Conservation (phyloP, 2,888 invertebrate species). For the Zygaena filipendulae region DNA sequence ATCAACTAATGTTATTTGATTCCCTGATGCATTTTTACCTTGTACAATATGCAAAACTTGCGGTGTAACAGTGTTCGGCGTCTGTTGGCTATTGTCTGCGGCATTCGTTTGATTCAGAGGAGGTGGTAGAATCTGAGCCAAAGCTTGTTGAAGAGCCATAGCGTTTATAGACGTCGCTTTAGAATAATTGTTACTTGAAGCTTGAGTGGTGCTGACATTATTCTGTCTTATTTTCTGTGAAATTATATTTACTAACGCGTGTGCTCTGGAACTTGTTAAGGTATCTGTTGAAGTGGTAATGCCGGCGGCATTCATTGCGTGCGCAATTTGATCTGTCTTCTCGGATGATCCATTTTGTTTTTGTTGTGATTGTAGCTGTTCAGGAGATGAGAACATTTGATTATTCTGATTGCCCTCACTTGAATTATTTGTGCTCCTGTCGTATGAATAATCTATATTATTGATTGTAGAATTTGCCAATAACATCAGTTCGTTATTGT, state of each 20-base stretch:
- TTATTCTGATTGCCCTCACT: constrained; percentile 19
- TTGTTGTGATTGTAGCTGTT: constrained; percentile 16
- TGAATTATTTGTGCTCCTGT: constrained; percentile 14
- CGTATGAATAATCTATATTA: constrained; percentile 25
- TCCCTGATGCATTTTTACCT: constrained; percentile 47
- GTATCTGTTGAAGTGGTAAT: constrained; percentile 37
- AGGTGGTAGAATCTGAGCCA: constrained; percentile 57
- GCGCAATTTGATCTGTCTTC: constrained; percentile 52
- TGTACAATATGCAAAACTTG: constrained; percentile 62
- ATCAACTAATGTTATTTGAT: constrained; percentile 50
- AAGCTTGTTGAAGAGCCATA: constrained; percentile 54
- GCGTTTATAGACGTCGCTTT: constrained; percentile 49
- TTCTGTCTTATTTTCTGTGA: constrained; percentile 58
- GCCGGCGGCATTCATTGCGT: constrained; percentile 58
- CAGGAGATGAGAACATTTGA: constrained; percentile 19
- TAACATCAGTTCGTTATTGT: constrained; percentile 22
- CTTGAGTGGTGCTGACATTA: constrained; percentile 22
- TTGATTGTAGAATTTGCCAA: constrained; percentile 21
- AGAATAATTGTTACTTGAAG: constrained; percentile 31
- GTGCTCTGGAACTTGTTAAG: constrained; percentile 27
- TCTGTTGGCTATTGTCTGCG: constrained; percentile 32
- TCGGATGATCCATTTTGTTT: constrained; percentile 30
- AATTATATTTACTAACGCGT: constrained; percentile 60
- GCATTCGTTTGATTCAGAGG: constrained; percentile 42
- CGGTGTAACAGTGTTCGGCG: constrained; percentile 27